Base-by-base conservation (phyloP, 2,797 vertebrate genomes). In the Prunella strophiata region DNA sequence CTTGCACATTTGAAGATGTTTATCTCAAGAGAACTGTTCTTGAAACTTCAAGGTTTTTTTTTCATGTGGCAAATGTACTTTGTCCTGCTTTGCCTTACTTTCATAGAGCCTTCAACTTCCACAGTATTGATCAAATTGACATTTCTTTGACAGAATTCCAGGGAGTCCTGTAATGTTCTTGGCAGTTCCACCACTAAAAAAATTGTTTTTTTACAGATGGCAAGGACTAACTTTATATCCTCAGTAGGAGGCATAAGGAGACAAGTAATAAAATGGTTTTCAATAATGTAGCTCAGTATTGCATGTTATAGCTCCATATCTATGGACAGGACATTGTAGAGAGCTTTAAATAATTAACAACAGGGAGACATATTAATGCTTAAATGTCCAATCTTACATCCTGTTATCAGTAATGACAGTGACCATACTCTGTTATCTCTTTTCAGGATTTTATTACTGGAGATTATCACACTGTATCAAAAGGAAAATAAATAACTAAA, bases 231-330 rank as follows among this genome's bases (percentile, higher is more conserved):
- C 23, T 71, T 71, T n/a, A 83, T 83, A 66, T 63, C 23, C 16
- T 74, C 38, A 40, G n/a, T 20, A 77, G 26, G n/a, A 73, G 30
- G 17, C n/a, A 43, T 74, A 84, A 76, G 0, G 27, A 74, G 27
- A 47, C 22, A 80, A 79, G 62, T 26, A 83, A 65, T 45, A 47
- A 72, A 90, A 83, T 32, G 4, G 0, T 16, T 50, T 90, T 83
- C 67, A 66, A 45, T 42, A 23, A 19, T 0, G 0, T 36, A 57
- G 47, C 11, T 57, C n/a, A 29, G 5, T 54, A 51, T 16, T 74
- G 14, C 13, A 18, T 22, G 3, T 42, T 62, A 58, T 6, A 11
- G 7, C 30, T 75, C 52, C 11, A 4, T 59, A 54, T 43, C 29
- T 32, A 34, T 7, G 43, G 15, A 29, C n/a, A 65, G 11, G 8